Evolutionary conservation across 2,797 vertebrate species (phyloP).

Genomic region (Carcharodon carcharias): DNA sequence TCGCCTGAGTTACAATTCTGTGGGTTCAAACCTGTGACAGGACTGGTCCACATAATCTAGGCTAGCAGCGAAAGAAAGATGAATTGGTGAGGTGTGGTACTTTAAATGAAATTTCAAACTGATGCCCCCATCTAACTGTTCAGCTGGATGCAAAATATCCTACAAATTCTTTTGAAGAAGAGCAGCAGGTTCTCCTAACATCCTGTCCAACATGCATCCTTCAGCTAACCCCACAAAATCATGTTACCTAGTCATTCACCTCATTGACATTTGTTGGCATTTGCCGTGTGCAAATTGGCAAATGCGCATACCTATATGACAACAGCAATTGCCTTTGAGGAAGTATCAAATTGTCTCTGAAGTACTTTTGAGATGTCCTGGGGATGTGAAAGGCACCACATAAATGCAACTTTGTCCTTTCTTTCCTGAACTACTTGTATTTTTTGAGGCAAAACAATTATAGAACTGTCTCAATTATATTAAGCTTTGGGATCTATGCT

Average conservation of each 20-base stretch:
- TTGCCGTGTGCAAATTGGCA: not conserved
- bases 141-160: not conserved
- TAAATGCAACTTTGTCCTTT: not conserved
- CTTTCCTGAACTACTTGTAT: not conserved
- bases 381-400: too few relatives aligned
- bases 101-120: not conserved
- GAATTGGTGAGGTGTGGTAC: not conserved
- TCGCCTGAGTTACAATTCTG: not conserved
- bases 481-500: not conserved
- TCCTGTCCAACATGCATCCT: not conserved
- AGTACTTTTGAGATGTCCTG: not conserved
- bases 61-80: not conserved
- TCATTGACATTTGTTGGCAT: not conserved
- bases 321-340: not conserved
- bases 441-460: not conserved
- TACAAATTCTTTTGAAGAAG: not conserved
- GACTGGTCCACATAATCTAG: not conserved
- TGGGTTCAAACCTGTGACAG: not conserved
- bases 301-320: not conserved
- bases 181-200: not conserved
- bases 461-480: not conserved
- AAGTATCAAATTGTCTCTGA: not conserved
- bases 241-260: not conserved
- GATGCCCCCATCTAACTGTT: not conserved
- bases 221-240: not conserved